Evolutionary conservation across 1,140 invertebrate genomes (phyloP).

Genomic region (Choristoneura fumiferana): DNA sequence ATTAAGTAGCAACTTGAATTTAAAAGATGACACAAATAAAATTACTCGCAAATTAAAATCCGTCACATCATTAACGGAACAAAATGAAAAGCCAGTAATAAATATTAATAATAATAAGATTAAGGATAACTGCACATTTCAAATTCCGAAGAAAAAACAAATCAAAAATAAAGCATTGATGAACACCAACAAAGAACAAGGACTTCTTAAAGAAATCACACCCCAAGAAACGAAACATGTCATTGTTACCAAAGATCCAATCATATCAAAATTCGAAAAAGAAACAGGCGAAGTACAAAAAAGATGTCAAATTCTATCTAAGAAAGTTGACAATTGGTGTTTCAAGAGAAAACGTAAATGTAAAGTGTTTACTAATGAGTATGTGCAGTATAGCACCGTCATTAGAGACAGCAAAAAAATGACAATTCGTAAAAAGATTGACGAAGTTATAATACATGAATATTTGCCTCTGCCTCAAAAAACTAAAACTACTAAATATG

Average conservation of each 20-base stretch:
- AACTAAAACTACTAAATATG: not conserved
- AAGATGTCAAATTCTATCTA: constrained; percentile 20
- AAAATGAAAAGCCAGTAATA: too few species aligned
- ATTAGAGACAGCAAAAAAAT: constrained; percentile 20
- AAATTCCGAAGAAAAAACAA: too few species aligned
- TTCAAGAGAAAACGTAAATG: constrained; percentile 17
- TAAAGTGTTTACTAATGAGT: constrained; percentile 22
- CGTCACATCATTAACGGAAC: too few species aligned
- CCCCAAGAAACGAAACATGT: constrained; percentile 17
- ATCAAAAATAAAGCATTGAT: not conserved
- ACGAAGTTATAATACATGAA: constrained; percentile 26
- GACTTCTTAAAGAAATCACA: not conserved
- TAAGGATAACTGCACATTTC: too few species aligned
- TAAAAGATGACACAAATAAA: too few species aligned
- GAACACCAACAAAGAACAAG: not conserved
- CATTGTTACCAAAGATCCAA: constrained; percentile 28
- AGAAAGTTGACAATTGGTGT: constrained; percentile 12
- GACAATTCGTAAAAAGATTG: constrained; percentile 19
- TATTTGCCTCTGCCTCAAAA: constrained; percentile 19
- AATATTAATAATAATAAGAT: too few species aligned
- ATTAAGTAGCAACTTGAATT: too few species aligned
- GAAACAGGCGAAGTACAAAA: constrained; percentile 19
- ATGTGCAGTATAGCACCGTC: constrained; percentile 20
- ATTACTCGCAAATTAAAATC: too few species aligned
- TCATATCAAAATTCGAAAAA: constrained; percentile 7